A percentile compares a stretch with the other conserved stretches of the same genome.
These are phyloP conservation scores for Pheosia gnoma DNA, from an alignment of 2,888 invertebrate species.

Conservation along the genomic window DNA sequence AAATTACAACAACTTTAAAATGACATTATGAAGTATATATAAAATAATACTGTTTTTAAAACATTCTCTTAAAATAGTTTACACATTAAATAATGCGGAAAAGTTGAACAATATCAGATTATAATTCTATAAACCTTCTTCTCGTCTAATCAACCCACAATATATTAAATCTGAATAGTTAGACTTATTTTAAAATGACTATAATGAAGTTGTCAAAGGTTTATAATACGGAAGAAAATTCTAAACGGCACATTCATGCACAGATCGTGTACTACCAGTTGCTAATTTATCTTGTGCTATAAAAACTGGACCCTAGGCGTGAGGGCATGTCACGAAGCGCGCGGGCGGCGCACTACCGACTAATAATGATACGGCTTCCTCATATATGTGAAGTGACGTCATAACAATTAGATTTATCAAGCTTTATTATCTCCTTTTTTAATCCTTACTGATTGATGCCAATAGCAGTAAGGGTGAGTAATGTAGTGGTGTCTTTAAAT, in stretches of 20 bases:
- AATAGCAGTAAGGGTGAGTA: neutral
- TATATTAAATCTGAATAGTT: too few relatives aligned
- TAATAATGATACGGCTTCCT: conserved; percentile 61
- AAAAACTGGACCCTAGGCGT: conserved; percentile 39
- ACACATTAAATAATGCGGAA: neutral
- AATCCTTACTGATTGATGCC: neutral
- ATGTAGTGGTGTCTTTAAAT: too few relatives aligned
- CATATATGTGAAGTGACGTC: conserved; percentile 52
- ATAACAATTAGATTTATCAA: conserved; percentile 27
- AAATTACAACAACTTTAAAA: too few relatives aligned
- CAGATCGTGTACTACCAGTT: conserved; percentile 12
- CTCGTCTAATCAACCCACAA: neutral
- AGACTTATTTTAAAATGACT: too few relatives aligned
- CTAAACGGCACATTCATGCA: conserved; percentile 10
- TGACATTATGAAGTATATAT: too few relatives aligned
- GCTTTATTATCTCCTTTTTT: neutral
- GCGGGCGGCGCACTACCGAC: conserved; percentile 5
- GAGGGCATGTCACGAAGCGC: conserved; percentile 49
- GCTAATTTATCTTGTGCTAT: conserved; percentile 13
- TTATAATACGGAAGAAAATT: neutral
- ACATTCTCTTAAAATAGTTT: too few relatives aligned
- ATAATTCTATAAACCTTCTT: neutral
- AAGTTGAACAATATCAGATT: neutral
- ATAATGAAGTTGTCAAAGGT: neutral
- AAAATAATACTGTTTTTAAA: too few relatives aligned